Percentiles rank a stretch among this genome's conserved stretches.
Conservation (phyloP, 2,797 vertebrate genomes). For the Poeciliopsis gracilis region DNA sequence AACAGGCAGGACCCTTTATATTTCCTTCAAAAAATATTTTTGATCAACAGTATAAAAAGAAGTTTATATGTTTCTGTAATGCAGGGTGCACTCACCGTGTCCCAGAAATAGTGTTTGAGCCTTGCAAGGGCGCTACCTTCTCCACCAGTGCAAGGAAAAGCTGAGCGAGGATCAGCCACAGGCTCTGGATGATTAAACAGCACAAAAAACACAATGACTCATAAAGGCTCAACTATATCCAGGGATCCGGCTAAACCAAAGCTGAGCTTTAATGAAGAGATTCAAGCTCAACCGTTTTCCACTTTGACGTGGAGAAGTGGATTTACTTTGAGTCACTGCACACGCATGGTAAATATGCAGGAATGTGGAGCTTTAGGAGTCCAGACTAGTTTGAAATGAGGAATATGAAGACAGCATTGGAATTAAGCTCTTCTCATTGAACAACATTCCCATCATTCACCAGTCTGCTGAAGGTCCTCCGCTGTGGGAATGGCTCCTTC, state of each 20-base stretch:
- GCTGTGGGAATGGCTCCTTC: slow-evolving; percentile 80
- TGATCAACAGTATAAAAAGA: background rate
- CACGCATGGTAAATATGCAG: slow-evolving; percentile 4
- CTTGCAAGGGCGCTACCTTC: slow-evolving; percentile 84
- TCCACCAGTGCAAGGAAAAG: slow-evolving; percentile 84
- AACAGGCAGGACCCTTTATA: background rate
- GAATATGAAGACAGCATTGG: background rate
- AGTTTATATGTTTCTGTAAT: background rate
- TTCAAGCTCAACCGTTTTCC: slow-evolving; percentile 41
- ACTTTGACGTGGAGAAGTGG: slow-evolving; percentile 18
- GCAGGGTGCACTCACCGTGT: slow-evolving; percentile 76
- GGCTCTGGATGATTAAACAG: slow-evolving; percentile 73
- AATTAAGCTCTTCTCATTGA: background rate
- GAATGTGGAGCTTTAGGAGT: background rate
- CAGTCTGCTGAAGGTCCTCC: slow-evolving; percentile 80
- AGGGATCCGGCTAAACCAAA: background rate
- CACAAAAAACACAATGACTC: slow-evolving; percentile 17
- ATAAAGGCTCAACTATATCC: slow-evolving; percentile 44
- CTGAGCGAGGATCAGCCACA: slow-evolving; percentile 77
- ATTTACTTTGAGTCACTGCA: slow-evolving; percentile 30
- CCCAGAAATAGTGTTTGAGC: slow-evolving; percentile 87
- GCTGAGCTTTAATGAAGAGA: slow-evolving; percentile 34
- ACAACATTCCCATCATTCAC: slow-evolving; percentile 50
- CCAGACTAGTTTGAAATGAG: background rate
- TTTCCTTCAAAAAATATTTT: no score